These are phyloP conservation scores for Otolemur garnettii DNA, from an alignment of 2,113 vertebrate species.

Conservation along the genomic window DNA sequence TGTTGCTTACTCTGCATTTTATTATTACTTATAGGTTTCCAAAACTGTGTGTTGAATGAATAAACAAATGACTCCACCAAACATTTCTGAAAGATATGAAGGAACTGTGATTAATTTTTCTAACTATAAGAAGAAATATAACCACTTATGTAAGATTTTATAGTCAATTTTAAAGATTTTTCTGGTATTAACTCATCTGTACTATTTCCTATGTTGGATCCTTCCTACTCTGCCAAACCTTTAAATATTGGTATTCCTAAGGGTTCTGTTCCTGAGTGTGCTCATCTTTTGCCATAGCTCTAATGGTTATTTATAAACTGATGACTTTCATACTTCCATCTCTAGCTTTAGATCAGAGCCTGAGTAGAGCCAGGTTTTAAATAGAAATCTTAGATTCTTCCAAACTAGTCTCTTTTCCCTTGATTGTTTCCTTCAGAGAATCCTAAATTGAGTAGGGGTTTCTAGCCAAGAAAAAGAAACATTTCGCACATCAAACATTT, in stretches of 20 bases:
- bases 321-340: constrained; percentile 28
- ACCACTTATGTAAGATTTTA: not conserved
- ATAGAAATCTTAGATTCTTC: constrained; percentile 4
- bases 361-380: constrained; percentile 12
- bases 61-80: not conserved
- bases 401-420: not conserved
- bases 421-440: constrained; percentile 31
- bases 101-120: not conserved
- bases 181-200: not conserved
- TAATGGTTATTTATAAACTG: not conserved
- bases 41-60: constrained; percentile 9
- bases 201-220: not conserved
- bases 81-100: constrained; percentile 26
- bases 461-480: not conserved
- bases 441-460: not conserved
- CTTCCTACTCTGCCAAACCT: not conserved
- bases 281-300: not conserved
- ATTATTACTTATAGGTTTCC: not conserved
- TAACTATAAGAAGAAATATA: not conserved
- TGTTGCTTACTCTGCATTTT: constrained; percentile 22
- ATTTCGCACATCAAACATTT: constrained; percentile 17
- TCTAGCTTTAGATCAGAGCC: not conserved
- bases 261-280: not conserved
- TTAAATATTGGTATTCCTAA: not conserved
- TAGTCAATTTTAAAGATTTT: not conserved